Percentiles rank a stretch among this genome's conserved stretches.
Conservation (phyloP, 2,113 vertebrate genomes). For the Polyodon spathula region DNA sequence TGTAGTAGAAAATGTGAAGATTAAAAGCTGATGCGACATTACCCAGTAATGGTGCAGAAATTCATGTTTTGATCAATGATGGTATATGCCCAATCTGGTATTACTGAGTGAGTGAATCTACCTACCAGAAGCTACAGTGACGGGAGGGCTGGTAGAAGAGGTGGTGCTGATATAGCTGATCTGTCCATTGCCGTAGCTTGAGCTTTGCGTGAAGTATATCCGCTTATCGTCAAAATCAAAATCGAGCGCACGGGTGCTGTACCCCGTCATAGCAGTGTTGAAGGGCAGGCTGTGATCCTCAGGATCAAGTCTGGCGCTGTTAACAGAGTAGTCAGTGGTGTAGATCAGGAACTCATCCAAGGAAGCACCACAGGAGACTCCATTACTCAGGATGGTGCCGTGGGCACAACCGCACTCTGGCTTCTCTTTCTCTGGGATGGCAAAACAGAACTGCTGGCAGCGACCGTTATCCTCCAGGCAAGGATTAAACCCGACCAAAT, state of each 20-base stretch:
- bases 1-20: too few relatives aligned
- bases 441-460: conserved; percentile 84
- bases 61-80: too few relatives aligned
- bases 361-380: conserved; percentile 71
- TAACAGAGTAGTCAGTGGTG: conserved; percentile 66
- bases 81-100: too few relatives aligned
- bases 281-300: conserved; percentile 73
- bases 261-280: conserved; percentile 52
- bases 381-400: conserved; percentile 63
- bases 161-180: conserved; percentile 69
- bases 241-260: conserved; percentile 60
- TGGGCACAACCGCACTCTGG: conserved; percentile 79
- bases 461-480: conserved; percentile 74
- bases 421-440: conserved; percentile 51
- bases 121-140: conserved; percentile 66
- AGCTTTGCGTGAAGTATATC: conserved; percentile 74
- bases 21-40: too few relatives aligned
- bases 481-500: conserved; percentile 72
- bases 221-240: conserved; percentile 68
- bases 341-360: conserved; percentile 73
- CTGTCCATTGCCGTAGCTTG: conserved; percentile 49
- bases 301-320: conserved; percentile 71
- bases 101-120: not conserved
- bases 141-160: conserved; percentile 46
- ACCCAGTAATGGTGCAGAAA: conserved; percentile 10